Conservation (phyloP, 2,888 invertebrate genomes). For the Catocala sponsa region DNA sequence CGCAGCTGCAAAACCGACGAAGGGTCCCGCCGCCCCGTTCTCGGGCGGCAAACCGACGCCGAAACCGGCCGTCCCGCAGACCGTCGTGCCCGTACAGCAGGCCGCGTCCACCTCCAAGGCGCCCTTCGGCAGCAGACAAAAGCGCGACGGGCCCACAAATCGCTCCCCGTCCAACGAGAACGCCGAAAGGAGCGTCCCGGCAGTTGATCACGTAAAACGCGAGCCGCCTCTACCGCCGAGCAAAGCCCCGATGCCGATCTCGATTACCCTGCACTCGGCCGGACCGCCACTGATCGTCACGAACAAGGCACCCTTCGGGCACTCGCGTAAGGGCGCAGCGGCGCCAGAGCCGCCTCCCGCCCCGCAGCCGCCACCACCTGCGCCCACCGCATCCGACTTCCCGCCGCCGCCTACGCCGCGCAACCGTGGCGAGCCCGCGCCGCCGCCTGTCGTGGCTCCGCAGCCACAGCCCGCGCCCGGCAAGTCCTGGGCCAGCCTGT, state of each 20-base stretch:
- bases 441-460: slow-evolving; percentile 67
- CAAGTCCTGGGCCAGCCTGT: slow-evolving; percentile 91
- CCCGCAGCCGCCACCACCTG: slow-evolving; percentile 80
- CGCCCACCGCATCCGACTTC: slow-evolving; percentile 85
- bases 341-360: slow-evolving; percentile 71
- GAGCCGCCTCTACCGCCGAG: slow-evolving; percentile 79
- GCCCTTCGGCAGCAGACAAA: slow-evolving; percentile 82
- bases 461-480: slow-evolving; percentile 80
- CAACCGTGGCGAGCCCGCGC: slow-evolving; percentile 72
- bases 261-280: slow-evolving; percentile 80
- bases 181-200: slow-evolving; percentile 56
- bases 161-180: slow-evolving; percentile 74
- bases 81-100: slow-evolving; percentile 81
- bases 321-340: slow-evolving; percentile 72
- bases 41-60: slow-evolving; percentile 76
- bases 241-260: slow-evolving; percentile 83
- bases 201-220: slow-evolving; percentile 70
- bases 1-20: slow-evolving; percentile 66
- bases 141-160: slow-evolving; percentile 75
- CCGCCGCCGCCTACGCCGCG: slow-evolving; percentile 83
- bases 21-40: slow-evolving; percentile 83
- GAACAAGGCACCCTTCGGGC: slow-evolving; percentile 82
- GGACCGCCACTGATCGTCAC: slow-evolving; percentile 83
- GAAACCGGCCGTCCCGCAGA: slow-evolving; percentile 80
- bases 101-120: slow-evolving; percentile 79